phyloP scores from a whole-genome alignment of 1,140 invertebrate genomes.

The Epicauta chinensis region DNA sequence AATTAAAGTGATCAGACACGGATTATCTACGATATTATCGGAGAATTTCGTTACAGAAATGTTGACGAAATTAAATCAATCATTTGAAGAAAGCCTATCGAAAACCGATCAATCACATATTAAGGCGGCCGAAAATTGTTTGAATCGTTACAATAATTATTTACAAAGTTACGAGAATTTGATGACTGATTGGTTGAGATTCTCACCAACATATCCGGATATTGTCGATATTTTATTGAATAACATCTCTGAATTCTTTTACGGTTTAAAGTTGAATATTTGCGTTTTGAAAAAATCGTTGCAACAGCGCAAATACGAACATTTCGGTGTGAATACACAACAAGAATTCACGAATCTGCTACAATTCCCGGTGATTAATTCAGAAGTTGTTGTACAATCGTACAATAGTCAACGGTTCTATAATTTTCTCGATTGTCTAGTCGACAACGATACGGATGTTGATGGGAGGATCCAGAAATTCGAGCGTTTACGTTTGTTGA shows the following conservation, averaged over 20 bases:
- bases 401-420: conserved; percentile 2
- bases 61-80: background rate
- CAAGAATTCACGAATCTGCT: conserved; percentile 28
- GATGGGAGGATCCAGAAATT: conserved; percentile 22
- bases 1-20: conserved; percentile 27
- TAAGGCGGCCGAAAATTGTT: background rate
- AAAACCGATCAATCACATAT: background rate
- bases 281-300: conserved; percentile 43
- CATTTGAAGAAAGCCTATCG: background rate
- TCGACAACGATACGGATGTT: conserved; percentile 23
- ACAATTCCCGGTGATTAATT: background rate
- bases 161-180: conserved; percentile 28
- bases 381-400: background rate
- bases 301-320: conserved; percentile 16
- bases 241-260: conserved; percentile 54
- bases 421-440: conserved; percentile 29
- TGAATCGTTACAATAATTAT: conserved; percentile 19
- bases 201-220: conserved; percentile 58
- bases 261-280: conserved; percentile 49
- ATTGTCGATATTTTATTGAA: conserved; percentile 55
- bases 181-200: conserved; percentile 49
- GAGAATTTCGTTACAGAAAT: background rate
- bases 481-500: conserved; percentile 44
- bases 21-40: conserved; percentile 28
- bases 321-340: conserved; percentile 21